phyloP scores from a whole-genome alignment of 2,888 invertebrate genomes.

The Listrodromus nycthemerus region DNA sequence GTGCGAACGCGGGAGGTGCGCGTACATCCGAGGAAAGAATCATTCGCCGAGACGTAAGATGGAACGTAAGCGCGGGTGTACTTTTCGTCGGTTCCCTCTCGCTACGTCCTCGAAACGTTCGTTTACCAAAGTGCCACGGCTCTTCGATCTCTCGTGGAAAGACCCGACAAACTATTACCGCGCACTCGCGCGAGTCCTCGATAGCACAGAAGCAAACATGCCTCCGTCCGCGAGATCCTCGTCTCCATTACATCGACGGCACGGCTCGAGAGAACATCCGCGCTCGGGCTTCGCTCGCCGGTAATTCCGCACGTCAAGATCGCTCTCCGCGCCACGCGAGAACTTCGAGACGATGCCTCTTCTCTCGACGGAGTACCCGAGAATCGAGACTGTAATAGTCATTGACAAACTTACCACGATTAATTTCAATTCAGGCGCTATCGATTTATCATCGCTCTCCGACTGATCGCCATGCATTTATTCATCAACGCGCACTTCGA shows the following conservation, averaged over 20 bases:
- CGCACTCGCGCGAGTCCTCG: not conserved
- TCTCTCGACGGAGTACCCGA: conserved; percentile 9
- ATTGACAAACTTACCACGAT: conserved; percentile 47
- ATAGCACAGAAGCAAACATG: conserved; percentile 36
- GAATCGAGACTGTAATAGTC: conserved; percentile 21
- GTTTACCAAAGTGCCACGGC: conserved; percentile 55
- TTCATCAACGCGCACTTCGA: conserved; percentile 30
- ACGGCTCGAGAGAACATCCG: conserved; percentile 40
- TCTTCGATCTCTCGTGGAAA: conserved; percentile 15
- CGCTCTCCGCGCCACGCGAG: conserved; percentile 3
- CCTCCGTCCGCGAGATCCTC: conserved; percentile 13
- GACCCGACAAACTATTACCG: conserved; percentile 51
- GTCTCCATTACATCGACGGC: conserved; percentile 61
- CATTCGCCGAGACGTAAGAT: conserved; percentile 54
- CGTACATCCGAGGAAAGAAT: conserved; percentile 27
- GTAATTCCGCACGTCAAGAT: conserved; percentile 53
- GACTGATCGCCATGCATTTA: conserved; percentile 38
- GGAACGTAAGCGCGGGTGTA: conserved; percentile 32
- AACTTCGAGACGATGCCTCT: conserved; percentile 24
- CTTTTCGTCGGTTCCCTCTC: conserved; percentile 19
- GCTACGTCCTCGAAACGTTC: conserved; percentile 36
- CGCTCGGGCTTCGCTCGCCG: conserved; percentile 1
- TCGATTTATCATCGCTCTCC: conserved; percentile 48
- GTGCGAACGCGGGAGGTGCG: conserved; percentile 48
- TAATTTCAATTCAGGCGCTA: conserved; percentile 25